Base-by-base conservation (phyloP, 2,113 vertebrate genomes). In the Sturnus vulgaris region DNA sequence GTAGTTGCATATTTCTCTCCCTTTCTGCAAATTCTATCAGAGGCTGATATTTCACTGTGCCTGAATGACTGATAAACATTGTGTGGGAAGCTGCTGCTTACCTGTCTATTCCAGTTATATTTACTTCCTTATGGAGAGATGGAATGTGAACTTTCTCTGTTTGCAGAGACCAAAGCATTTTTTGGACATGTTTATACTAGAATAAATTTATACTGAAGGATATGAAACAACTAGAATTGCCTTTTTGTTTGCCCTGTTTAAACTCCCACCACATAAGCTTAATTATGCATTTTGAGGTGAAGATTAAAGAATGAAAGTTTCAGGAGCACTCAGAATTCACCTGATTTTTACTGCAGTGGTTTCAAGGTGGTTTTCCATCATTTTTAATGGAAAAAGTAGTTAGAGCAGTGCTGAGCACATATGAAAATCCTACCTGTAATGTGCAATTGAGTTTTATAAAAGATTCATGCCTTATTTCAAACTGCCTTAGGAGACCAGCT, bases 131-230 rank as follows among this genome's bases (percentile, higher is more conserved):
- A 81, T 79, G 86, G 84, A 86, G 90, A 90, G 69, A 72, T 90
- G 92, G 86, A 93, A 96, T 96, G 93, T 95, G 76, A 95, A 86
- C 77, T 21, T 63, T 94, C 76, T 86, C 59, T 68, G 21, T 79
- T 85, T 90, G 68, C 0, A 0, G 68, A 96, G 80, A 86, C 79
- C 75, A 88, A 94, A 90, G 90, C 90, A 86, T 95, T 94, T 96
- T 86, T 91, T 78, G 68, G 86, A 78, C 95, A 80, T 96, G 95
- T 96, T 96, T 96, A 68, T 92, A 95, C 94, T 92, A 46, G 93
- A 92, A 92, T 78, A 92, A 78, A 57, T 78, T 75, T 75, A 81
- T 94, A 78, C 6, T 39, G 52, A 78, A 93, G 37, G 82, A 56
- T 92, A 73, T 55, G 56, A 86, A 90, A 83, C 65, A 86, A 61